These are phyloP conservation scores for Uropetala carovei DNA, from an alignment of 2,888 invertebrate species.

Conservation along the genomic window DNA sequence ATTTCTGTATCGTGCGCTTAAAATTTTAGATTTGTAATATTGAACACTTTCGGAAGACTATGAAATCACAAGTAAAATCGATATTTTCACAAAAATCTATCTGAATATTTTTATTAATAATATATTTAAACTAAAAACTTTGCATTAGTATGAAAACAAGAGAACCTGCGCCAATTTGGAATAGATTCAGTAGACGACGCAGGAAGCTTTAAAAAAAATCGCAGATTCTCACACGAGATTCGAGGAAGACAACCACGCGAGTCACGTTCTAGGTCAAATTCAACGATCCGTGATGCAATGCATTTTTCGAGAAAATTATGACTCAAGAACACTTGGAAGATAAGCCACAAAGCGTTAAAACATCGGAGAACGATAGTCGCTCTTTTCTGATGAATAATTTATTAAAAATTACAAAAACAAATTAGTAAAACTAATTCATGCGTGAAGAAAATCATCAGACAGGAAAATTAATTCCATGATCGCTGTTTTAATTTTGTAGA, in stretches of 20 bases:
- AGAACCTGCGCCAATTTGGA: background rate
- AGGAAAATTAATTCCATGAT: no score
- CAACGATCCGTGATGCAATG: slow-evolving; percentile 34
- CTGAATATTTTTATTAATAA: no score
- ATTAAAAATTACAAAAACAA: background rate
- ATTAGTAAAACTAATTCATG: no score
- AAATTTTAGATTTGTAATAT: no score
- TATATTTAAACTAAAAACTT: no score
- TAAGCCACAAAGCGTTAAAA: background rate
- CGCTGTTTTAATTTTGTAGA: no score
- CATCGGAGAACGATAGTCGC: background rate
- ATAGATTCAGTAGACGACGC: background rate
- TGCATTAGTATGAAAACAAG: no score
- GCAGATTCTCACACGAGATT: background rate
- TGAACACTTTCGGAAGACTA: no score
- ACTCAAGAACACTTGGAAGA: background rate
- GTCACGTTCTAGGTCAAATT: slow-evolving; percentile 54
- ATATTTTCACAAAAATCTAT: no score
- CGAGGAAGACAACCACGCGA: slow-evolving; percentile 19
- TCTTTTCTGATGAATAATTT: background rate
- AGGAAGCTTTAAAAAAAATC: background rate
- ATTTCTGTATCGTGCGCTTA: no score
- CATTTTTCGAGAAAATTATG: slow-evolving; percentile 5
- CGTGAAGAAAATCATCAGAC: no score
- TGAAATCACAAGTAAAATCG: no score